Base-by-base conservation (phyloP, 1,140 invertebrate genomes). In the Apis cerana region DNA sequence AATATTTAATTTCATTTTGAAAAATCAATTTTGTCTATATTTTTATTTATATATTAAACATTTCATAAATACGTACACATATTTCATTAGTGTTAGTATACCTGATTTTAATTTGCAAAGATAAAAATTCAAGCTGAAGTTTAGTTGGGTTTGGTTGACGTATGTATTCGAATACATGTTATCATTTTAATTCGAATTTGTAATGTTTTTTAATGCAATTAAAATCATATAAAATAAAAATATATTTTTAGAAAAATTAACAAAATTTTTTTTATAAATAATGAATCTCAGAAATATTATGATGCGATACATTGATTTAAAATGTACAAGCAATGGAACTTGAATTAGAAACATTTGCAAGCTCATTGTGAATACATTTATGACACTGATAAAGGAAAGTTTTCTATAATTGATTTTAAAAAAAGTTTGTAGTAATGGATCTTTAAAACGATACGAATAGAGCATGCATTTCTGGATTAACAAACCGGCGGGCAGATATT, bases 401-500 rank as follows among this genome's bases (percentile, higher is more conserved):
- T n/a, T 23, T 7, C 59, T 9, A 21, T 52, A n/a, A 21, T 33
- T 54, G n/a, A 64, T 54, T n/a, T 19, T 3, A n/a, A 12, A 71
- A n/a, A 9, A 13, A 33, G 56, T 61, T 52, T 2, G 19, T 50
- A 64, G 15, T 43, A 21, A 89, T 88, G 74, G 19, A 59, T 85
- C 21, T 83, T 13, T 84, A 71, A 82, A 50, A 59, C 52, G 13
- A 15, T 48, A 54, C 21, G 7, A 58, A 65, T 21, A 50, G 86
- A 86, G 88, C 80, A 93, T 93, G 93, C 91, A 93, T 93, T 93
- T 93, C 85, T 93, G 93, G 93, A 93, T 93, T 78, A 90, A 93
- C 71, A 93, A 93, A 87, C 91, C 92, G 80, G 89, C 91, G 71
- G 91, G 90, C 88, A 92, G 91, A 90, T 91, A 92, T 86, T 92